phyloP scores from a whole-genome alignment of 1,140 invertebrate genomes.

The Helicoverpa armigera region DNA sequence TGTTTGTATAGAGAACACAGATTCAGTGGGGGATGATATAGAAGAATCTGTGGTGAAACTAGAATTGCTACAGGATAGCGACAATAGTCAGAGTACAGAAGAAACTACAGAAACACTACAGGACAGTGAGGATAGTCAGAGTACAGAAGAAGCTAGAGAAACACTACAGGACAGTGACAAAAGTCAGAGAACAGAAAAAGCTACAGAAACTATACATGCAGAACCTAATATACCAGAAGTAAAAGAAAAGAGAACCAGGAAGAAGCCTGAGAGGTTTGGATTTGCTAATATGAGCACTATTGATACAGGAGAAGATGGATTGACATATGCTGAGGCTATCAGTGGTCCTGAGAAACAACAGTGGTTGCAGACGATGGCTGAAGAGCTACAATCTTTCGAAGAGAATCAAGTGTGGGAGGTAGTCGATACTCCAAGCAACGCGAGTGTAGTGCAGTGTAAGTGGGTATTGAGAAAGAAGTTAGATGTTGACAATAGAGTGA shows the following conservation, averaged over 20 bases:
- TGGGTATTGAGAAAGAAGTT: constrained; percentile 69
- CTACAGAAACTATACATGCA: too few relatives aligned
- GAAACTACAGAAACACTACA: too few relatives aligned
- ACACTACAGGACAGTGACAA: too few relatives aligned
- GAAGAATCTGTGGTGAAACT: neutral
- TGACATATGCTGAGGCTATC: neutral
- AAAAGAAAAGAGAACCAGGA: neutral
- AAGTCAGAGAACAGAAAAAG: too few relatives aligned
- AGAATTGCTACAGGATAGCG: too few relatives aligned
- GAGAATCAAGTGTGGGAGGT: constrained; percentile 7
- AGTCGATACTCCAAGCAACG: neutral
- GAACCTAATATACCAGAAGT: too few relatives aligned
- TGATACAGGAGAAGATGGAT: neutral
- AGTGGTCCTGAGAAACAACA: neutral
- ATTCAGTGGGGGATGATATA: constrained; percentile 5
- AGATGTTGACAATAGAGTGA: constrained; percentile 49
- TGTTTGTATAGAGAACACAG: neutral
- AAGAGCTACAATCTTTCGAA: neutral
- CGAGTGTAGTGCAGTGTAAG: constrained; percentile 71
- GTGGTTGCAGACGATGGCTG: neutral
- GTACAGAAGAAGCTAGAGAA: too few relatives aligned
- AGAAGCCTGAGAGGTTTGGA: neutral
- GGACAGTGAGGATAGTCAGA: too few relatives aligned
- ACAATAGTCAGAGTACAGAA: too few relatives aligned
- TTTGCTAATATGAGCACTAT: neutral